Base-by-base conservation (phyloP, 92 coral and sea anemone species). In the Micromussa lordhowensis region DNA sequence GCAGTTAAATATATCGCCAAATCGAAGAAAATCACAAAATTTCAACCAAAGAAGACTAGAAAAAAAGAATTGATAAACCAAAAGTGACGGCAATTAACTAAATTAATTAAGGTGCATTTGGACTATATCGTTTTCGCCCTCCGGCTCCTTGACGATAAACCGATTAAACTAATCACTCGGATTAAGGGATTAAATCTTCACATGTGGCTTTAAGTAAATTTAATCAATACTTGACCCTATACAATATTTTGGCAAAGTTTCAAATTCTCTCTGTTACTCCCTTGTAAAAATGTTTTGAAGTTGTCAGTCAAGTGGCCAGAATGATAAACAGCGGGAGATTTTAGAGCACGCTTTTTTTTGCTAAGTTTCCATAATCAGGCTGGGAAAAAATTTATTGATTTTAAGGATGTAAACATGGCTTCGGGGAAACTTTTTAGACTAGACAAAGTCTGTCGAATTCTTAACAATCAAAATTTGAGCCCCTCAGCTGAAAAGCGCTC, bases 231-330 rank as follows among this genome's bases (percentile, higher is more conserved):
- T 55, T 24, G 12, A 57, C 18, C 82, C 68, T 16, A 5, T 30
- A 54, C 31, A 17, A 30, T 11, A 53, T 55, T 78, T 78, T 78
- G 82, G 68, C 82, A 78, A 54, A 31, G 31, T 78, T 54, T 78
- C 82, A 78, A 78, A 55, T 19, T 53, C 29, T 26, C 14, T 55
- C 21, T 34, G 1, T 40, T 40, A 7, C 68, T 1, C 68, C 18
- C 24, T 44, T 44, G 78, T 14, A 3, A 1, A 38, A 74, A 22
- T 44, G 15, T 74, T 18, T 74, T 36, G 14, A 19, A 74, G 68
- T 74, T 38, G 1, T 13, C 78, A 29, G 21, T 19, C 13, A 36
- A 8, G 51, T 44, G 38, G 11, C 13, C 3, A 63, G 69, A 63
- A 1, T 63, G 2, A 24, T 4, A 63, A 63, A n/a, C 31, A 17